Evolutionary conservation across 2,113 vertebrate genomes (phyloP).

Genomic region (Cavia aperea): DNA sequence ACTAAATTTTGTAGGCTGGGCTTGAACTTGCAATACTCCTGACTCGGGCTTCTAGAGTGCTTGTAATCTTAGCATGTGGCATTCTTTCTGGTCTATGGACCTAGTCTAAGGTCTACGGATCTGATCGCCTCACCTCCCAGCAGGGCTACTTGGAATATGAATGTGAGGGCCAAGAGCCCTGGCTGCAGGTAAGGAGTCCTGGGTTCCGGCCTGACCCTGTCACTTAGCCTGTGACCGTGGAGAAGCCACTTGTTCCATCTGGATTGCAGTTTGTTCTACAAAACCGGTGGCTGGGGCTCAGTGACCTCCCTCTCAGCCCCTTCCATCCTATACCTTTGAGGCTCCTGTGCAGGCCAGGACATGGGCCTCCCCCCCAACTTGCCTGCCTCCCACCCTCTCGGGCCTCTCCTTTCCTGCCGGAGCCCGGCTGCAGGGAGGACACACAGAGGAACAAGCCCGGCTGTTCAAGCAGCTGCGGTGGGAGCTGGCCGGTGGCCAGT

Average conservation of each 20-base stretch:
- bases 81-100: not conserved
- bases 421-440: not conserved
- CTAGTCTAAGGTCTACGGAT: not conserved
- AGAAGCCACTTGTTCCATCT: not conserved
- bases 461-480: not conserved
- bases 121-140: not conserved
- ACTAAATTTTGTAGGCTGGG: not conserved
- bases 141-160: not conserved
- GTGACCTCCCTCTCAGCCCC: not conserved
- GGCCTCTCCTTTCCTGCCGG: conserved; percentile 46
- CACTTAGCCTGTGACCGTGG: not conserved
- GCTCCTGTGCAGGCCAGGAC: not conserved
- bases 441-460: not conserved
- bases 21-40: not conserved
- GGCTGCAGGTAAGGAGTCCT: not conserved
- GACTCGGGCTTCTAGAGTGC: not conserved
- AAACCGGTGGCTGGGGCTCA: not conserved
- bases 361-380: not conserved
- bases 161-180: not conserved
- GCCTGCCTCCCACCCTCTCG: conserved; percentile 28
- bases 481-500: conserved; percentile 63
- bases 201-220: not conserved
- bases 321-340: not conserved
- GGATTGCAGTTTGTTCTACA: not conserved
- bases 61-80: not conserved